phyloP scores from a whole-genome alignment of 1,140 invertebrate genomes.

The Caenorhabditis brenneri region DNA sequence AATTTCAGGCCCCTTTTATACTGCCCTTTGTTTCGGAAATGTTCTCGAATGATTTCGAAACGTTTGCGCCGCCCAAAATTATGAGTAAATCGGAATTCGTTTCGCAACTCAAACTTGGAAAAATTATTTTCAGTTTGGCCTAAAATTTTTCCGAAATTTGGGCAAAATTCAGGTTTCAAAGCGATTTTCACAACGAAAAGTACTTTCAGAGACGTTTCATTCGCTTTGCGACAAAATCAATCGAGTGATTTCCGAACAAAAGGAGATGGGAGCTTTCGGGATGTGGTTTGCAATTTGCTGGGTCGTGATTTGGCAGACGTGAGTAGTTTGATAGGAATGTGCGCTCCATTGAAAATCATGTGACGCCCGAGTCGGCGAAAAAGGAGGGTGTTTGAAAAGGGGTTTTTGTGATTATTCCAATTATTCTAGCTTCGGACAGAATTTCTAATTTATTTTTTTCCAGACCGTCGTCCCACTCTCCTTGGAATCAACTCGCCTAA shows the following conservation, averaged over 20 bases:
- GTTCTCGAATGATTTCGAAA: too few relatives aligned
- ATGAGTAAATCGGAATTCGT: too few relatives aligned
- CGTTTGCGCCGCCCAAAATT: too few relatives aligned
- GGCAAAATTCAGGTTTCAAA: background rate
- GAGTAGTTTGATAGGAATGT: background rate
- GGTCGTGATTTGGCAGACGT: constrained; percentile 54
- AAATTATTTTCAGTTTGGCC: too few relatives aligned
- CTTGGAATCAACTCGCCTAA: constrained; percentile 48
- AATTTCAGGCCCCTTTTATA: too few relatives aligned
- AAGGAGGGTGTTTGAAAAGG: too few relatives aligned
- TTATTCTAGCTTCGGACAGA: background rate
- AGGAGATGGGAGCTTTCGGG: constrained; percentile 36
- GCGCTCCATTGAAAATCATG: background rate
- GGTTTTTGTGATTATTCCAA: too few relatives aligned
- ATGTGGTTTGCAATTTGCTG: constrained; percentile 52
- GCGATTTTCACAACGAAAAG: background rate
- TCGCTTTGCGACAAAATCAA: constrained; percentile 59
- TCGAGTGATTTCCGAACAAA: constrained; percentile 44
- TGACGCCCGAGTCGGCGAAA: too few relatives aligned
- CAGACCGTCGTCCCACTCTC: constrained; percentile 62
- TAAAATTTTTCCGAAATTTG: background rate
- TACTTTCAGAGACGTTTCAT: constrained; percentile 62
- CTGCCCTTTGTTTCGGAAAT: too few relatives aligned
- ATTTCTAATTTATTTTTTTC: constrained; percentile 44
- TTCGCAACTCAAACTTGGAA: too few relatives aligned